phyloP scores from a whole-genome alignment of 2,797 vertebrate species.

The Chaunax sp. region DNA sequence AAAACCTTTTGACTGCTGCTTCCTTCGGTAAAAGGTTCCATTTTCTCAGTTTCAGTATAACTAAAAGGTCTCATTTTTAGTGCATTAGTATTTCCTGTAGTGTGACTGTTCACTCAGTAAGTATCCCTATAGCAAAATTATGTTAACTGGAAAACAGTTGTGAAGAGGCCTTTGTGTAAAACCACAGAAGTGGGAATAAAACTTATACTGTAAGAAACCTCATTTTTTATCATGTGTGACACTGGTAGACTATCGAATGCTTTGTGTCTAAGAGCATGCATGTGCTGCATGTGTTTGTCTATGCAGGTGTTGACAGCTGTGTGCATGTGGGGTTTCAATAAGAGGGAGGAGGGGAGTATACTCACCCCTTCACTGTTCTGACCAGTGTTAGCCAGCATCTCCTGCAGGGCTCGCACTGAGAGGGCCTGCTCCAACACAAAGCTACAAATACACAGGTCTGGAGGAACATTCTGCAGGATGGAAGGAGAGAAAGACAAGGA shows the following conservation, averaged over 20 bases:
- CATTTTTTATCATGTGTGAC: background rate
- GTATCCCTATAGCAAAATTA: slow-evolving; percentile 17
- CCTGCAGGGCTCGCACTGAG: slow-evolving; percentile 96
- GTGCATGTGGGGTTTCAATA: background rate
- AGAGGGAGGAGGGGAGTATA: slow-evolving; percentile 36
- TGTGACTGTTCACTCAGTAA: slow-evolving; percentile 15
- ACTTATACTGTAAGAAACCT: slow-evolving; percentile 2
- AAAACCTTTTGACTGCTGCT: background rate
- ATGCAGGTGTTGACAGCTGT: background rate
- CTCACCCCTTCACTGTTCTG: slow-evolving; percentile 94
- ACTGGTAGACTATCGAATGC: background rate
- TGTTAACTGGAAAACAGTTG: background rate
- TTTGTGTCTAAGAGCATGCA: too few species aligned
- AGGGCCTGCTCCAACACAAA: slow-evolving; percentile 97
- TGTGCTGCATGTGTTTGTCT: background rate
- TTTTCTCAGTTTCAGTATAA: slow-evolving; percentile 2
- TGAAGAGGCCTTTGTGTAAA: slow-evolving; percentile 5
- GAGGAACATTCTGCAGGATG: slow-evolving; percentile 91
- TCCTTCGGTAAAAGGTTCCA: background rate
- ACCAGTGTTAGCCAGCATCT: slow-evolving; percentile 94
- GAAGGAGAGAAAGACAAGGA: slow-evolving; percentile 8
- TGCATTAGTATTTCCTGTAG: slow-evolving; percentile 4
- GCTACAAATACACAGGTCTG: slow-evolving; percentile 96
- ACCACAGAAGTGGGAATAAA: slow-evolving; percentile 1
- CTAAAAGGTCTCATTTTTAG: slow-evolving; percentile 7